Evolutionary conservation across 2,113 vertebrate species (phyloP), one percentile per base, ranked within the genome.

Genomic region (Oreochromis aureus): DNA sequence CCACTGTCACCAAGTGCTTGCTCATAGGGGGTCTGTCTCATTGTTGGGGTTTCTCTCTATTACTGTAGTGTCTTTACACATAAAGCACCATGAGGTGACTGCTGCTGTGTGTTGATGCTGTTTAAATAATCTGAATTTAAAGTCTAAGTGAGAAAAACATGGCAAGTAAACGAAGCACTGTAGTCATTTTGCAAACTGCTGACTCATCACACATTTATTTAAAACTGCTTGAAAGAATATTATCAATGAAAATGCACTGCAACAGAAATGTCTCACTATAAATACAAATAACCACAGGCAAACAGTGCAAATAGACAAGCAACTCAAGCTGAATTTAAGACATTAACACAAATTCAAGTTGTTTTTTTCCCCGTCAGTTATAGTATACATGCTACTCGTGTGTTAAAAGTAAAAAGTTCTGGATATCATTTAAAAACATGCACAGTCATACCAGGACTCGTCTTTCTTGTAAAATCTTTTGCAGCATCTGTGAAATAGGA

Each of bases 181-280:
- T 16, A 2, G 44, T 19, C 16, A 32, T 12, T 78, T 51, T 78
- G n/a, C 63, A 7, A 46, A 41, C 27, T 54, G 10, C 4, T 80
- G 22, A 81, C 18, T 78, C 61, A 30, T 86, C 9, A 81, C 34
- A 92, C 32, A 87, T 93, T 76, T 92, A 92, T 93, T 94, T 79
- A 83, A 88, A 87, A 91, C 66, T 54, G 66, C 66, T 46, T 61
- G 36, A 41, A 88, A 93, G 92, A 86, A 84, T 87, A 90, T 87
- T 24, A 89, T 5, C 51, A 81, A 63, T 55, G 54, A 82, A 90
- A 91, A 59, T 84, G 6, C 59, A 13, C 36, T 46, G 41, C 51
- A 89, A 86, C 18, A 87, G 36, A 48, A 80, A 56, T 36, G 7
- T 11, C 22, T 79, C 19, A 24, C 54, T 58, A 93, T 56, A 91